Evolutionary conservation across 2,888 invertebrate species (phyloP).

Genomic region (Alviniconcha strummeri): DNA sequence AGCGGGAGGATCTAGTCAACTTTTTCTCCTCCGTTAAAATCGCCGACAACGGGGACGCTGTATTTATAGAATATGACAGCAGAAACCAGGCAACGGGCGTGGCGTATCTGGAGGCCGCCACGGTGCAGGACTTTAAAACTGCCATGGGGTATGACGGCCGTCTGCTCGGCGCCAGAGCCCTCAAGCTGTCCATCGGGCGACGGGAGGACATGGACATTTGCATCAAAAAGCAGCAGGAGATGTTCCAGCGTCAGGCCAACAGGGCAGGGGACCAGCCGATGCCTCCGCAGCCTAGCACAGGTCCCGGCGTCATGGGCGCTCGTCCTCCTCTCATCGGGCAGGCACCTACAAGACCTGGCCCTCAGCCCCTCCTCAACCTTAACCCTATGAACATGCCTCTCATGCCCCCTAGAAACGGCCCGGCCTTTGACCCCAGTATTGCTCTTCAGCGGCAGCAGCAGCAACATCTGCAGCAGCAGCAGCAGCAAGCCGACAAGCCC

Average conservation of each 20-base stretch:
- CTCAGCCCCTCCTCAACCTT: conserved; percentile 9
- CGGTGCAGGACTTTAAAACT: conserved; percentile 80
- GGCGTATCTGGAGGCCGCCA: conserved; percentile 87
- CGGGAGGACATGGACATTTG: conserved; percentile 51
- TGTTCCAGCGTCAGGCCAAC: conserved; percentile 36
- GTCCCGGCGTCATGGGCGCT: conserved; percentile 12
- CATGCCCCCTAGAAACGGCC: conserved; percentile 32
- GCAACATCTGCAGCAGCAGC: not conserved
- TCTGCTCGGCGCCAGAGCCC: conserved; percentile 65
- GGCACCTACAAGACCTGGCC: conserved; percentile 5
- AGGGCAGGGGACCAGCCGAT: not conserved
- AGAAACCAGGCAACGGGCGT: conserved; percentile 77
- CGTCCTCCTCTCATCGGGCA: conserved; percentile 16
- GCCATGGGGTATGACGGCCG: conserved; percentile 81
- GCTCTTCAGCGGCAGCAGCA: conserved; percentile 17
- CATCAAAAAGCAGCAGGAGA: conserved; percentile 45
- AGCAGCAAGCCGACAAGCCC: conserved; percentile 16
- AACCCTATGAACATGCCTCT: conserved; percentile 5
- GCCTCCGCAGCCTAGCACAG: not conserved
- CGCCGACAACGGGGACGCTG: conserved; percentile 75
- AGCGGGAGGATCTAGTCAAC: conserved; percentile 85
- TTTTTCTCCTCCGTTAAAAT: conserved; percentile 93
- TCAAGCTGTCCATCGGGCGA: conserved; percentile 47
- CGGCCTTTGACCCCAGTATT: conserved; percentile 14
- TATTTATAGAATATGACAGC: conserved; percentile 79